Evolutionary conservation across 1,140 invertebrate genomes (phyloP), one percentile per base, ranked within the genome.

Genomic region (Halesus radiatus): DNA sequence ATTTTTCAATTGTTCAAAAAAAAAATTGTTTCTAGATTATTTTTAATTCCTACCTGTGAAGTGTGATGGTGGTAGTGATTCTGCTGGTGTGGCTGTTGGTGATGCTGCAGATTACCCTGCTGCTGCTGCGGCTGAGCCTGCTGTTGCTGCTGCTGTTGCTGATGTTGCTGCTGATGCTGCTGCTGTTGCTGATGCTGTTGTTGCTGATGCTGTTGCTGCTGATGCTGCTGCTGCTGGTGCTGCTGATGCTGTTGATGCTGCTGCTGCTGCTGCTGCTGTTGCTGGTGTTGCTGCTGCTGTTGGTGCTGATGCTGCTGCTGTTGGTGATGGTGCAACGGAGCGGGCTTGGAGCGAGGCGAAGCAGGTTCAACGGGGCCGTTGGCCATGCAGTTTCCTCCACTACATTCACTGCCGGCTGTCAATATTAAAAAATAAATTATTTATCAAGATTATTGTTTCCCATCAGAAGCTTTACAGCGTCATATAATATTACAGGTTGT

Each of bases 301-400:
- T 84, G 70, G n/a, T 76, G 80, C 5, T 80, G 80, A 22, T 78
- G 80, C 20, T 77, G 78, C n/a, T 83, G 82, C 84, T 85, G 84
- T 86, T 86, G 82, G 87, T 89, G 72, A 87, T 86, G 82, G 85
- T 87, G 82, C 66, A 75, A 76, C 3, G 78, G 84, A 64, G 76
- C 78, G 22, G 79, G 83, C 60, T 82, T 82, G 60, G 76, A 80
- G 20, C 78, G 74, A 5, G 81, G 78, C 10, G 81, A 82, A 52
- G 53, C 81, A 13, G 68, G 70, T 58, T 75, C 72, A 13, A 70
- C 52, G 52, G 58, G 72, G 50, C 62, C 78, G 1, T 72, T 37
- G 16, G 50, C 73, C 32, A 79, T 76, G 45, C 80, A 81, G 32
- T 78, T 66, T n/a, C 60, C 53, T 20, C 73, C 72, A 50, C 73